Evolutionary conservation across 2,797 vertebrate species (phyloP), one percentile per base, ranked within the genome.

Genomic region (Rhynchotus rufescens): DNA sequence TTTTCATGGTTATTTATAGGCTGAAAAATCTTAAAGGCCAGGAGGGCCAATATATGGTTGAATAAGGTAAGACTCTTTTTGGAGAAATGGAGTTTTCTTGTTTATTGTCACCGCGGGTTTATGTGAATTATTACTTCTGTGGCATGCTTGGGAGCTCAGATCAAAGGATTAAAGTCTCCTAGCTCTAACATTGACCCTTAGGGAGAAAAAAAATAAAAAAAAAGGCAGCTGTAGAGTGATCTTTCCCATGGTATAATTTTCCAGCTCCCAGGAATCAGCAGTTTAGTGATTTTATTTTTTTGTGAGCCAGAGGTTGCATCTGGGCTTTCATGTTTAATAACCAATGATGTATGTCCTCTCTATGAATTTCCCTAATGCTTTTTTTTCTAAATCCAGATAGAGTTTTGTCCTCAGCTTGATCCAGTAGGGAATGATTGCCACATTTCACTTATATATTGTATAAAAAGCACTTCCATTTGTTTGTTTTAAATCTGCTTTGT

Each of bases 241-340:
- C 88, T 71, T 94, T 88, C 78, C 80, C 32, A 80, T 91, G 81
- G 90, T 80, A 90, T 92, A 91, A 94, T 95, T 94, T 92, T 47
- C 64, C 78, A 86, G 89, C 93, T 95, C 51, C 54, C 44, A 94
- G 92, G 72, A 88, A 93, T 92, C 88, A 86, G 32, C 42, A 72
- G 88, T 90, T 84, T 59, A 88, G 88, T 88, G 52, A 40, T 13
- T 36, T 82, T 86, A 10, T 40, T 40, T 40, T 40, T 40, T 40
- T 40, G 80, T 88, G 72, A 91, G 79, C 84, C 49, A 94, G 84
- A 80, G 78, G 75, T 93, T 96, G 81, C 68, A 84, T 91, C 40
- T 82, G 25, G 54, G 72, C 78, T 95, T 91, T 94, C 88, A 84
- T 86, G 75, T 84, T 90, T 93, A 88, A 95, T 94, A 92, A 84